Base-by-base conservation (phyloP, 2,113 vertebrate genomes). In the Planiliza haematocheilus region DNA sequence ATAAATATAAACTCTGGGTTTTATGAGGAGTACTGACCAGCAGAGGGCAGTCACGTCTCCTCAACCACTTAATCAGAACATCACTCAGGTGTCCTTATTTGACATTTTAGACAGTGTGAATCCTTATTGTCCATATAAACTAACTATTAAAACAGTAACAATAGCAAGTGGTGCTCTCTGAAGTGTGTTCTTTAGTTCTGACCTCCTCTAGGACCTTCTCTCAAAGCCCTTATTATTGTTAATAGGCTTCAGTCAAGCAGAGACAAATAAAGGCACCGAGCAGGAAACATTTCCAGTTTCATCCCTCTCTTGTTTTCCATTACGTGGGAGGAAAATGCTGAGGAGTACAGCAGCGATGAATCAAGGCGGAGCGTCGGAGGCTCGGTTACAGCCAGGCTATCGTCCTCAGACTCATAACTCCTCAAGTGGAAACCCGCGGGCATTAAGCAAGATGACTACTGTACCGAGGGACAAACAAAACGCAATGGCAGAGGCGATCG, bases 381-480 rank as follows among this genome's bases (percentile, higher is more conserved):
- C 69, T 81, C 68, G 21, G 55, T n/a, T 20, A 42, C 51, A 55
- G 56, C 46, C 59, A 0, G 56, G 57, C 65, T 61, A 56, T 74
- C 56, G 61, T 84, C 86, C 70, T 51, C 48, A 8, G 49, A 58
- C 76, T 75, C 79, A 62, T 75, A 86, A 89, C 72, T 78, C 73
- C 69, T 78, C 51, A 11, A 70, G 17, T 48, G 68, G 59, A 80
- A 83, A 85, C 49, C 51, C 63, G 37, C 16, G 14, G 46, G 58
- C 64, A 72, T 82, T 72, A 71, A 50, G 64, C 59, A 39, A 74
- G 71, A 83, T 56, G 82, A 68, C 71, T 81, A 65, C 60, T 71
- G 70, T 7, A 53, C 52, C 60, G n/a, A 17, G 57, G 60, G 77
- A 75, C 51, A 67, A 63, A 72, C 64, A 36, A 61, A 71, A 52